Conservation (phyloP, 2,113 vertebrate genomes). For the Nicator chloris region DNA sequence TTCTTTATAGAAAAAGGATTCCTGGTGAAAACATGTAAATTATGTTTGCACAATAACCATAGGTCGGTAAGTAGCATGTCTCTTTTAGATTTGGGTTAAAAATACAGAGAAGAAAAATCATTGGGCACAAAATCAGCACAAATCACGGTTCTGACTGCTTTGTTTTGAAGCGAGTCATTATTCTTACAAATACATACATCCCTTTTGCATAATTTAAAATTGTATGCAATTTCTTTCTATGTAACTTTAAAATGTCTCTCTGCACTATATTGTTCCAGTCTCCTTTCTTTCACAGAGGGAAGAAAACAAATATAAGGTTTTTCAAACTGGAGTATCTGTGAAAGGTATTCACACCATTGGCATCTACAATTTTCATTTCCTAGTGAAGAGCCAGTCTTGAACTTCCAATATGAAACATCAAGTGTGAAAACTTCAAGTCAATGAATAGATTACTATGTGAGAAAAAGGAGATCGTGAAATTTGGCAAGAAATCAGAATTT, state of each 20-base stretch:
- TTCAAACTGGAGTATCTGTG: neutral
- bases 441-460: fast-evolving
- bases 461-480: neutral
- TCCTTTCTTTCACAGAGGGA: neutral
- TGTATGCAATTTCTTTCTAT: neutral
- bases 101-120: neutral
- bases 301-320: neutral
- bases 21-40: neutral
- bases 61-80: neutral
- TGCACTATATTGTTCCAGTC: neutral
- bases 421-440: neutral
- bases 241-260: neutral
- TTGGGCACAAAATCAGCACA: neutral
- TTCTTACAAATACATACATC: neutral
- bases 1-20: neutral
- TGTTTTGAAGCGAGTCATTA: neutral
- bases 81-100: neutral
- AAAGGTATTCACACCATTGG: neutral
- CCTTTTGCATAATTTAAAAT: neutral
- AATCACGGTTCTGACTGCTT: neutral
- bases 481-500: neutral
- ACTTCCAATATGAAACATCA: neutral
- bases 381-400: neutral
- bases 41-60: neutral
- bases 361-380: neutral